These are phyloP conservation scores for Leptobrachium ailaonicum DNA, from an alignment of 2,113 vertebrate species.

Conservation along the genomic window DNA sequence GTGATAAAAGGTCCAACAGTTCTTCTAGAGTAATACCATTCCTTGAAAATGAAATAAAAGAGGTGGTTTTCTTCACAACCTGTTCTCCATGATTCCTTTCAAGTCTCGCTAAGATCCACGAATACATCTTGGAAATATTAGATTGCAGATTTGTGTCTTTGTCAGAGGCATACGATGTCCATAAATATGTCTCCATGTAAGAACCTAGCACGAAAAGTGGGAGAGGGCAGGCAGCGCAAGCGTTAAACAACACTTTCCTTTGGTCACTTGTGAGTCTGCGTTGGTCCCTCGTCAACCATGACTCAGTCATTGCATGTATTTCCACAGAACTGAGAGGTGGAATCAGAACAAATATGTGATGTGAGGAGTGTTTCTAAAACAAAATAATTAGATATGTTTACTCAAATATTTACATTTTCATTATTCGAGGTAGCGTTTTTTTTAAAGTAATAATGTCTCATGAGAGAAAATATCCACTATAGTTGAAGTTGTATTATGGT, in stretches of 20 bases:
- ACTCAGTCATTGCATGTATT: slow-evolving; percentile 53
- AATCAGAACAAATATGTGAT: slow-evolving; percentile 54
- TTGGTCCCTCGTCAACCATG: slow-evolving; percentile 52
- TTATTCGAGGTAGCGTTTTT: too few species aligned
- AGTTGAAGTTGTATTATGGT: not conserved
- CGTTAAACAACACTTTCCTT: slow-evolving; percentile 54
- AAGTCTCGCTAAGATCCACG: slow-evolving; percentile 55
- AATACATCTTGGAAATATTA: slow-evolving; percentile 59
- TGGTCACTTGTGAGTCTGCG: slow-evolving; percentile 58
- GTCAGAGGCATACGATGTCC: slow-evolving; percentile 60
- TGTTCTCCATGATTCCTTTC: slow-evolving; percentile 61
- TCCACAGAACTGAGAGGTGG: slow-evolving; percentile 58
- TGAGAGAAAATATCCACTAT: too few species aligned
- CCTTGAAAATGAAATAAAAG: slow-evolving; percentile 62
- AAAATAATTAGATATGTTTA: slow-evolving; percentile 1
- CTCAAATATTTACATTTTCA: not conserved
- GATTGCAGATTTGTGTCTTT: slow-evolving; percentile 52
- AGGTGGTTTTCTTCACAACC: slow-evolving; percentile 58
- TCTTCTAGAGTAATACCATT: slow-evolving; percentile 66
- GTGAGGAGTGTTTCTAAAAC: slow-evolving; percentile 52
- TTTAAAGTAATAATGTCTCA: too few species aligned
- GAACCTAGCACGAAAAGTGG: slow-evolving; percentile 62
- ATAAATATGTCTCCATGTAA: slow-evolving; percentile 60
- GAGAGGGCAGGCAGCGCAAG: slow-evolving; percentile 62
- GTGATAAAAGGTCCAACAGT: slow-evolving; percentile 61